Evolutionary conservation across 1,140 invertebrate species (phyloP), one percentile per base, ranked within the genome.

Genomic region (Drosophila miranda): DNA sequence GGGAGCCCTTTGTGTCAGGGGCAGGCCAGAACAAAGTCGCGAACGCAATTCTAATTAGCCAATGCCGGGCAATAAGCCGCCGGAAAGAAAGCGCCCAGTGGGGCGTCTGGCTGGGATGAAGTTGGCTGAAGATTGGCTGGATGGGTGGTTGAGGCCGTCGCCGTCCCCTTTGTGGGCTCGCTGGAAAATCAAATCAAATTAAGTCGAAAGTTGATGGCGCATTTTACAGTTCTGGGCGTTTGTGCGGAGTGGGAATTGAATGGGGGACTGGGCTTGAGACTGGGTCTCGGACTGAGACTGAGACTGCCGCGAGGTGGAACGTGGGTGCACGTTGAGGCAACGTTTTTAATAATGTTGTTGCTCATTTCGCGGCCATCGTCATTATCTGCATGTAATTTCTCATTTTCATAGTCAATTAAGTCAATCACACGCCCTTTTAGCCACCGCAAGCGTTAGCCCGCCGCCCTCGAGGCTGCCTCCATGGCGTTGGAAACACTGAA

Each of bases 341-440:
- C 57, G 42, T 69, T 68, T 68, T 68, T 68, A 68, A 68, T 68
- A 68, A 68, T 69, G 66, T 89, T 74, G 76, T 72, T 80, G 80
- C 76, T 86, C 86, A 89, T 89, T 89, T 79, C 73, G 86, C 78
- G 70, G 49, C 64, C 82, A 86, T 63, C 70, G 78, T 88, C 83
- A 88, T 88, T 88, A 88, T 82, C 78, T 74, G 78, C 79, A 83
- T 88, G 82, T 84, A 90, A 90, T 88, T 90, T 90, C 86, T 89
- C 89, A 90, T 90, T 90, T 90, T 90, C 84, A 90, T 90, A 90
- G 89, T 89, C 89, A 90, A 90, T 90, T 90, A 90, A 90, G 89
- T 90, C 89, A 90, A 90, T 90, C 89, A 90, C 89, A 90, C 89
- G 89, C 89, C 89, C 89, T 89, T 90, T 90, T 89, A 88, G 89